These are phyloP conservation scores for Andrena trimmerana DNA, from an alignment of 2,888 invertebrate genomes.

Conservation along the genomic window DNA sequence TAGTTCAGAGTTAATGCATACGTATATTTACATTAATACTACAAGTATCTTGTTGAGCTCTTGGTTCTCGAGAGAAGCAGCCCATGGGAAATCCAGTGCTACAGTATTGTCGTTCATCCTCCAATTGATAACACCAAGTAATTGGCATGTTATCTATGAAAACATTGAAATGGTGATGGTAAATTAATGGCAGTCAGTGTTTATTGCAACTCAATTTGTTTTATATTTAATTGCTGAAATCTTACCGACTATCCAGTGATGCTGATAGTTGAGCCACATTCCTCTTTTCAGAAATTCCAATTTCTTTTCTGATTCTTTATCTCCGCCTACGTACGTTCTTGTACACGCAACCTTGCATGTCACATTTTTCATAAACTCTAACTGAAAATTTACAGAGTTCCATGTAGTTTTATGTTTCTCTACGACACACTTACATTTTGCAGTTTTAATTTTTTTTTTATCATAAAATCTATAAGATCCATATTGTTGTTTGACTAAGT, in stretches of 20 bases:
- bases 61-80: constrained; percentile 90
- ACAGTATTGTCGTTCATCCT: constrained; percentile 92
- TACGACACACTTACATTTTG: background rate
- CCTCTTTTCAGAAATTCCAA: constrained; percentile 95
- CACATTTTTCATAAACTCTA: constrained; percentile 91
- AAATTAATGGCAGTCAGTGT: background rate
- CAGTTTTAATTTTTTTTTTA: background rate
- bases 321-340: constrained; percentile 90
- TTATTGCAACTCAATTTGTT: background rate
- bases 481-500: background rate
- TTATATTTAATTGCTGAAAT: background rate
- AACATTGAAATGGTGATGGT: constrained; percentile 18
- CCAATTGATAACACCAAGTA: constrained; percentile 96
- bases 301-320: constrained; percentile 89
- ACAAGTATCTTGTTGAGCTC: constrained; percentile 76
- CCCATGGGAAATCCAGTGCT: constrained; percentile 99
- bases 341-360: constrained; percentile 88
- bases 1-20: background rate
- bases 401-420: constrained; percentile 30
- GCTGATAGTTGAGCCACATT: constrained; percentile 97
- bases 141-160: constrained; percentile 98
- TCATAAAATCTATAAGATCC: background rate
- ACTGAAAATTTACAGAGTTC: constrained; percentile 80
- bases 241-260: constrained; percentile 96
- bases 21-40: constrained; percentile 75